Evolutionary conservation across 2,888 invertebrate species (phyloP).

Genomic region (Antitype chi): DNA sequence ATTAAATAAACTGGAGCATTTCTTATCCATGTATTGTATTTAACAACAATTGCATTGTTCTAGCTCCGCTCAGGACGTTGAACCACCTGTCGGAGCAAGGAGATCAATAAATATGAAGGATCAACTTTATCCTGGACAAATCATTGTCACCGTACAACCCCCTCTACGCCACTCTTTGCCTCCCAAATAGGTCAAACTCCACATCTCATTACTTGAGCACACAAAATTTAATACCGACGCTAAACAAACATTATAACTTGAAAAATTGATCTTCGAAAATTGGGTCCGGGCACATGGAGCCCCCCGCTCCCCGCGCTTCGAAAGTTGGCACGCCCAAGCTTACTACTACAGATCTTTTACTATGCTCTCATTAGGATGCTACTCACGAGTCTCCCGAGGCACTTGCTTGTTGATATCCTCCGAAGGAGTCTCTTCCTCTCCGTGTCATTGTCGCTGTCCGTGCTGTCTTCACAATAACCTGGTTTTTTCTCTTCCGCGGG

Average conservation of each 20-base stretch:
- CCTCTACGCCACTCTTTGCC: constrained; percentile 62
- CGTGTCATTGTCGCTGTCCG: constrained; percentile 96
- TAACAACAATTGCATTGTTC: constrained; percentile 60
- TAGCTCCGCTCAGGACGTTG: constrained; percentile 43
- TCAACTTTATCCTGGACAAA: constrained; percentile 63
- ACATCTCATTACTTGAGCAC: constrained; percentile 71
- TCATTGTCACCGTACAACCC: constrained; percentile 72
- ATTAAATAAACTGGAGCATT: constrained; percentile 40
- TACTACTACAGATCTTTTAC: constrained; percentile 53
- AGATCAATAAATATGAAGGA: constrained; percentile 66
- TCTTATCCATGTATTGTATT: constrained; percentile 40
- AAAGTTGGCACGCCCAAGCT: constrained; percentile 84
- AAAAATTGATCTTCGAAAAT: constrained; percentile 77
- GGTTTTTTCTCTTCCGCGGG: constrained; percentile 79
- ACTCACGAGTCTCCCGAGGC: constrained; percentile 95
- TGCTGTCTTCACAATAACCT: constrained; percentile 86
- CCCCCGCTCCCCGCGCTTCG: constrained; percentile 75
- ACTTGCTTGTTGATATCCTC: constrained; percentile 95
- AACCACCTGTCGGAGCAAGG: constrained; percentile 63
- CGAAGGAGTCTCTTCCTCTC: constrained; percentile 95
- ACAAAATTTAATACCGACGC: constrained; percentile 72
- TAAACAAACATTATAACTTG: constrained; percentile 72
- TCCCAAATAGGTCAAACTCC: constrained; percentile 78
- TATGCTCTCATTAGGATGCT: constrained; percentile 50
- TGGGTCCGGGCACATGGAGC: constrained; percentile 81